phyloP scores from a whole-genome alignment of 2,888 invertebrate genomes.

The Dicyrtoma fusca region DNA sequence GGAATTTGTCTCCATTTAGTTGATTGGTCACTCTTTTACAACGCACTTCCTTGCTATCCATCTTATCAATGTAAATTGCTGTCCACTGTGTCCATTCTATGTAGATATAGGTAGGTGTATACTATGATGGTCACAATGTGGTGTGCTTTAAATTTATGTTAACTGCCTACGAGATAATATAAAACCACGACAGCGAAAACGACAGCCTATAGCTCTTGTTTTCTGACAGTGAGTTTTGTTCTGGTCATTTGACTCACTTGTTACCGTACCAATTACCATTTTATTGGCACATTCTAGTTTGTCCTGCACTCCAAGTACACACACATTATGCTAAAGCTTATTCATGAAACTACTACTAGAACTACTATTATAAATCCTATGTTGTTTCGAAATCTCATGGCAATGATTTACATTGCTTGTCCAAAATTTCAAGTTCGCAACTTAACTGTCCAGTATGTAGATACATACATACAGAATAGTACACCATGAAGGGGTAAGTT shows the following conservation, averaged over 20 bases:
- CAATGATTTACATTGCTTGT: no score
- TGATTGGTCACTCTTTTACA: constrained; percentile 13
- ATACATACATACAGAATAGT: no score
- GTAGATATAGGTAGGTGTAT: neutral
- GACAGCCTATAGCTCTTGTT: no score
- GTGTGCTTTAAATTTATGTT: no score
- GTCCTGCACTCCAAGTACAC: neutral
- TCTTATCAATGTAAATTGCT: constrained; percentile 1
- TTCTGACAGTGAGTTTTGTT: constrained; percentile 2
- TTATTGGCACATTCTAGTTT: constrained; percentile 17
- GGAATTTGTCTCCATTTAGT: constrained; percentile 17
- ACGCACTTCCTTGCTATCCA: neutral
- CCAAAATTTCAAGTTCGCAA: no score
- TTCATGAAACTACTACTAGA: neutral
- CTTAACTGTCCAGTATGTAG: no score
- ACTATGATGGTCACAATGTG: neutral
- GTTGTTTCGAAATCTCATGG: neutral
- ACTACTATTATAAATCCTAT: neutral
- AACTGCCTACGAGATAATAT: no score
- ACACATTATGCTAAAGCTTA: neutral
- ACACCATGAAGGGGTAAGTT: no score
- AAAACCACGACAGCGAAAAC: no score
- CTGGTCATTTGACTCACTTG: constrained; percentile 12
- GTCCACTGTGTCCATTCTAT: neutral
- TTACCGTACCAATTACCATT: constrained; percentile 21